Percentiles rank a stretch among this genome's conserved stretches.
These are phyloP conservation scores for Hyperoplus immaculatus DNA, from an alignment of 2,797 vertebrate genomes.

Conservation along the genomic window DNA sequence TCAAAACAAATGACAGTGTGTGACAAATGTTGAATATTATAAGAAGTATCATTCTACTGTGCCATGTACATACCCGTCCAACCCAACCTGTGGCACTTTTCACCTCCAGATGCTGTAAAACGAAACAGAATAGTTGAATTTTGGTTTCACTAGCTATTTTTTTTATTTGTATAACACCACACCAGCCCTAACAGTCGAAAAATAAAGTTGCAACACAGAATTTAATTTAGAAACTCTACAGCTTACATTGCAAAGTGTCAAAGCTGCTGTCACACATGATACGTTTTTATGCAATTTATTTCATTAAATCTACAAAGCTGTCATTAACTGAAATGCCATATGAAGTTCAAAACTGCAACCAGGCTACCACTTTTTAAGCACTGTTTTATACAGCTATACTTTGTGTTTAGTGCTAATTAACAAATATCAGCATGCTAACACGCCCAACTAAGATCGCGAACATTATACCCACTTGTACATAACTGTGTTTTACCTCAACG, in stretches of 20 bases:
- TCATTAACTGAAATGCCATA: too few species aligned
- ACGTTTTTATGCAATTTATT: background rate
- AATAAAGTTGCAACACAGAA: background rate
- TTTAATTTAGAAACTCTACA: background rate
- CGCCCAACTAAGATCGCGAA: too few species aligned
- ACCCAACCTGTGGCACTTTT: constrained; percentile 91
- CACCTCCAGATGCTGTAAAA: constrained; percentile 80
- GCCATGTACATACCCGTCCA: constrained; percentile 89
- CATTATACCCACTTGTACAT: background rate
- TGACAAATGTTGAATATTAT: background rate
- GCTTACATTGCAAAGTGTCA: background rate
- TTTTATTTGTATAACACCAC: background rate
- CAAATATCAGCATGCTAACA: too few species aligned
- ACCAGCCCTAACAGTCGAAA: background rate
- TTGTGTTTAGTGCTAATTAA: too few species aligned
- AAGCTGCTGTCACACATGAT: background rate
- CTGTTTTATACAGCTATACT: too few species aligned
- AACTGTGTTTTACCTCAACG: constrained; percentile 34
- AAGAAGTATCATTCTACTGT: background rate
- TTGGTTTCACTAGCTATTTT: background rate
- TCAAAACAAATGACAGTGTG: background rate
- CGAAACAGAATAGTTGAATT: background rate
- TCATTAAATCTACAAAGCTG: too few species aligned
- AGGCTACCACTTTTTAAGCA: too few species aligned
- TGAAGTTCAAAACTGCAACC: too few species aligned